A percentile compares a stretch with the other conserved stretches of the same genome.
Conservation (phyloP, 2,888 invertebrate genomes). For the Orthosia incerta region DNA sequence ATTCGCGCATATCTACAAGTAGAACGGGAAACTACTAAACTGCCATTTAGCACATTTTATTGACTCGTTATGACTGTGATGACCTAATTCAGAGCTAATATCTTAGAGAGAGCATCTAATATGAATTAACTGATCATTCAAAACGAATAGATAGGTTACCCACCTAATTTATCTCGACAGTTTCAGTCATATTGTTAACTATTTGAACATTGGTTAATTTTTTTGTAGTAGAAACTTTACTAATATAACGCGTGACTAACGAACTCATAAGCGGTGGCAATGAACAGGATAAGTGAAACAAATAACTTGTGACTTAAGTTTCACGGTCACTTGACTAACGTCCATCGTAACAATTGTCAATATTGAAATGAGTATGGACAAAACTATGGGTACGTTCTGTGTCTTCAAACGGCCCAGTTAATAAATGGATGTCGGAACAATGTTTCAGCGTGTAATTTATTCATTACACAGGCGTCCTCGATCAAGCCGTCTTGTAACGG, state of each 20-base stretch:
- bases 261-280: constrained; percentile 54
- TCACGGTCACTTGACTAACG: constrained; percentile 75
- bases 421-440: constrained; percentile 88
- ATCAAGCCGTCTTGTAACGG: constrained; percentile 84
- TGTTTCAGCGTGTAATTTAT: constrained; percentile 91
- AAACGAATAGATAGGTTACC: neutral
- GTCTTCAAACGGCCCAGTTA: constrained; percentile 81
- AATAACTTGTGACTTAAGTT: constrained; percentile 74
- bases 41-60: constrained; percentile 51
- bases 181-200: constrained; percentile 10
- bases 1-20: constrained; percentile 21
- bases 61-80: constrained; percentile 46
- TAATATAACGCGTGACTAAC: constrained; percentile 50
- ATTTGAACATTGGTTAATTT: constrained; percentile 11
- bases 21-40: constrained; percentile 16
- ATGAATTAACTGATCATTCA: neutral
- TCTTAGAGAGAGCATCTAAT: neutral
- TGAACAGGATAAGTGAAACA: constrained; percentile 72
- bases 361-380: constrained; percentile 83
- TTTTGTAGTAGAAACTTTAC: constrained; percentile 13
- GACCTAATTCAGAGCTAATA: constrained; percentile 23
- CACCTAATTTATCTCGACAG: neutral
- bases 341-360: constrained; percentile 83
- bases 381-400: constrained; percentile 74
- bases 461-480: constrained; percentile 90